Base-by-base conservation (phyloP, 1,140 invertebrate genomes). In the Notospermus geniculatus region DNA sequence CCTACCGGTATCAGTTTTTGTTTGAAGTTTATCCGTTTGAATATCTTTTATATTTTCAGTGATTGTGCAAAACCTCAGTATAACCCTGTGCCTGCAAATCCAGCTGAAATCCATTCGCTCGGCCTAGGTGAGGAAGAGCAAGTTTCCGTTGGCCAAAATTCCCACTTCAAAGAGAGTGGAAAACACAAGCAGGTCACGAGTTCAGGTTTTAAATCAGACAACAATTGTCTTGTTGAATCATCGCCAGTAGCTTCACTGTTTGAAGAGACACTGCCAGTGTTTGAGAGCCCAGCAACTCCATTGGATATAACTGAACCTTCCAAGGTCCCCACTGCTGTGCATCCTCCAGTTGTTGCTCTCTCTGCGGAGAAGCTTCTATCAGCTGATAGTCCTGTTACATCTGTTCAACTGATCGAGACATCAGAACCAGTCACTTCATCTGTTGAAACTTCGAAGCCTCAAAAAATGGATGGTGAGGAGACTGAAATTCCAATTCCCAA, bases 401-500 rank as follows among this genome's bases (percentile, higher is more conserved):
- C 46, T 50, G n/a, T n/a, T n/a, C n/a, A n/a, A n/a, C n/a, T n/a
- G n/a, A n/a, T n/a, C n/a, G n/a, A n/a, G n/a, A n/a, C n/a, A n/a
- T n/a, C n/a, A n/a, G n/a, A n/a, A n/a, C n/a, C n/a, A n/a, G n/a
- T n/a, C n/a, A n/a, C n/a, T n/a, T n/a, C n/a, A n/a, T n/a, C n/a
- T n/a, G n/a, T n/a, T n/a, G n/a, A n/a, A n/a, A n/a, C n/a, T n/a
- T 19, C n/a, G 25, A n/a, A 50, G n/a, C 9, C n/a, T 19, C 5
- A 7, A n/a, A 27, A 5, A 27, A 50, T 22, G 46, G 25, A 22
- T 19, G 25, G 25, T 7, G 46, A 50, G 4, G 25, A 19, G 25
- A 27, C 4, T 30, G 59, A 54, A 4, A 32, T 65, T 2, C 64
- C 65, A 45, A 52, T 66, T 15, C 58, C 62, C 1, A 60, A 45